phyloP scores from a whole-genome alignment of 2,113 vertebrate species.

The Ceyx margarethae region DNA sequence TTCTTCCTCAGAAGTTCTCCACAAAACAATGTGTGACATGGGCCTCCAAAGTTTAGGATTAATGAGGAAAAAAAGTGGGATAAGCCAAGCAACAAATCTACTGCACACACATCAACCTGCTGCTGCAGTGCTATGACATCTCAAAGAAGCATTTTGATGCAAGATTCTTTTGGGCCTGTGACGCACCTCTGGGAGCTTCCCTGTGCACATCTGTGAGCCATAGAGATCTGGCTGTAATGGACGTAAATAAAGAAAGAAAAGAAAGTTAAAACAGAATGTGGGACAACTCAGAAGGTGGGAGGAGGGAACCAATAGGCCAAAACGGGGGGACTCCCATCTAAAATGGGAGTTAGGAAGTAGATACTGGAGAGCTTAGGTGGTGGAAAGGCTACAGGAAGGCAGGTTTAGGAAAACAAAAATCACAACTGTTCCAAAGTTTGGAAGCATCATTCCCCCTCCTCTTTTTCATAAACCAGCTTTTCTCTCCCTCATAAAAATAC shows the following conservation, averaged over 20 bases:
- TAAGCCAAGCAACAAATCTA: slow-evolving; percentile 83
- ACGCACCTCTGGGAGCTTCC: slow-evolving; percentile 86
- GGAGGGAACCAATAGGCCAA: slow-evolving; percentile 71
- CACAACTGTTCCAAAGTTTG: slow-evolving; percentile 64
- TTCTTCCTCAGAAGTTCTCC: slow-evolving; percentile 63
- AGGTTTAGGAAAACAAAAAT: slow-evolving; percentile 68
- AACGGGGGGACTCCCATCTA: slow-evolving; percentile 65
- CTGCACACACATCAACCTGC: slow-evolving; percentile 83
- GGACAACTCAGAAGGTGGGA: slow-evolving; percentile 80
- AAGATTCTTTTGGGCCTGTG: slow-evolving; percentile 83
- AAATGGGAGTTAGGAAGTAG: slow-evolving; percentile 55
- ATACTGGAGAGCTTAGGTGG: slow-evolving; percentile 43
- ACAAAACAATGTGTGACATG: slow-evolving; percentile 76
- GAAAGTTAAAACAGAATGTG: slow-evolving; percentile 88
- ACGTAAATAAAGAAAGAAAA: slow-evolving; percentile 90
- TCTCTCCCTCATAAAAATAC: slow-evolving; percentile 20
- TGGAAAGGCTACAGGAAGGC: slow-evolving; percentile 67
- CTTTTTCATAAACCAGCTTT: slow-evolving; percentile 33
- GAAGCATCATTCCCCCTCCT: slow-evolving; percentile 60
- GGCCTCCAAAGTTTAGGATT: slow-evolving; percentile 74
- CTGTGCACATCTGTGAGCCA: slow-evolving; percentile 87
- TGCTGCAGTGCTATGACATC: slow-evolving; percentile 81
- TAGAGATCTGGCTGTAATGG: slow-evolving; percentile 87
- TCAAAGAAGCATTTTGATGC: slow-evolving; percentile 83
- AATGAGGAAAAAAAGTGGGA: slow-evolving; percentile 74